Conservation (phyloP, 1,140 invertebrate genomes). For the Anastrepha ludens region DNA sequence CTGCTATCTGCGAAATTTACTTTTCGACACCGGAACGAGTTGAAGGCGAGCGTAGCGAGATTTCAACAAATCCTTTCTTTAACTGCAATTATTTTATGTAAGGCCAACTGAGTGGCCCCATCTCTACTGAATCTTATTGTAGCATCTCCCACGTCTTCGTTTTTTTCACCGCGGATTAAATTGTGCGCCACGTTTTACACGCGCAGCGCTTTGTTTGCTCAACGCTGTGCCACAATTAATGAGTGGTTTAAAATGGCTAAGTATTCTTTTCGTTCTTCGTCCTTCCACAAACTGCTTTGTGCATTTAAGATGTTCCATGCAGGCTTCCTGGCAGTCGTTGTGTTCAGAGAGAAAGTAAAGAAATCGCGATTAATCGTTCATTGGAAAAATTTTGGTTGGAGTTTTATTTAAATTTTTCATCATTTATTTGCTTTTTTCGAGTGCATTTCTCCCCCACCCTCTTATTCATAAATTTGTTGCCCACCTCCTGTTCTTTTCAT, state of each 20-base stretch:
- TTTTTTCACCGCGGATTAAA: constrained; percentile 28
- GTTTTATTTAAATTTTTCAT: not conserved
- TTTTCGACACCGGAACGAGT: not conserved
- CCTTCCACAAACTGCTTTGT: constrained; percentile 9
- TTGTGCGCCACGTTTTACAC: not conserved
- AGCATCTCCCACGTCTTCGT: not conserved
- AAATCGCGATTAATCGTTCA: constrained; percentile 3
- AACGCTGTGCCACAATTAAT: constrained; percentile 30
- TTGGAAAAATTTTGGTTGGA: not conserved
- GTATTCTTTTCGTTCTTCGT: not conserved
- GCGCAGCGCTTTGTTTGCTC: not conserved
- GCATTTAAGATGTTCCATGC: not conserved
- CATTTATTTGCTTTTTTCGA: not conserved
- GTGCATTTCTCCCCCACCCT: not conserved
- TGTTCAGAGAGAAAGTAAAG: not conserved
- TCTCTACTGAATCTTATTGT: not conserved
- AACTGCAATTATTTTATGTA: not conserved
- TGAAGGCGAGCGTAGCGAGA: not conserved
- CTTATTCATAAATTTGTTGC: no score
- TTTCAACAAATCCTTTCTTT: not conserved
- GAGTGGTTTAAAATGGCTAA: constrained; percentile 48
- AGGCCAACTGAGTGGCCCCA: not conserved
- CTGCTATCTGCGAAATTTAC: not conserved
- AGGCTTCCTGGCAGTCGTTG: not conserved
- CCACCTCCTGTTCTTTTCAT: not conserved